A percentile compares a stretch with the other conserved stretches of the same genome.
phyloP scores from a whole-genome alignment of 2,797 vertebrate species.

The Syncerus caffer region DNA sequence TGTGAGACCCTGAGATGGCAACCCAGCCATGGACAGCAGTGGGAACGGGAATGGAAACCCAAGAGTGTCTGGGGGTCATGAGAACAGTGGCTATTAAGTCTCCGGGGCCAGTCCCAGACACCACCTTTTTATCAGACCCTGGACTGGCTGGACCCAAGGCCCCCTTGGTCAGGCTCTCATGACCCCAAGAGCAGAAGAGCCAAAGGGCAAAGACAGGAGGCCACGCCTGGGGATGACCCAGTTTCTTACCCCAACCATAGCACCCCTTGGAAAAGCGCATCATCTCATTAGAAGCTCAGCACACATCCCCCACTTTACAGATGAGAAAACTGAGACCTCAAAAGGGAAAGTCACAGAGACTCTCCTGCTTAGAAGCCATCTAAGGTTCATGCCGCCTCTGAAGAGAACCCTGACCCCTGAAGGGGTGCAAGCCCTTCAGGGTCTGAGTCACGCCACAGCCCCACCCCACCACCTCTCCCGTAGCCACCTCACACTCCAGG shows the following conservation, averaged over 20 bases:
- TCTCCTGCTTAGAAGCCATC: background rate
- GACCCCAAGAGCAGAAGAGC: background rate
- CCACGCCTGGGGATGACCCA: background rate
- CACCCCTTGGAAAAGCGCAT: background rate
- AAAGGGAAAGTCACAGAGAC: no score
- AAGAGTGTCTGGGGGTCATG: no score
- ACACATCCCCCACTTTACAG: background rate
- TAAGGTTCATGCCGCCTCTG: background rate
- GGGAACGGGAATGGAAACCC: background rate
- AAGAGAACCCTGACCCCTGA: background rate
- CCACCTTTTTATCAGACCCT: background rate
- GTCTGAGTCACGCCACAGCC: background rate
- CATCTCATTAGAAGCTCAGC: background rate
- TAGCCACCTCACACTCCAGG: background rate
- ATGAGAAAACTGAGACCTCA: background rate
- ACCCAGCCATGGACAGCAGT: rapidly evolving
- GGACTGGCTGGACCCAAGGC: background rate
- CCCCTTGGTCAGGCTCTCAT: background rate
- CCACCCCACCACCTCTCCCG: rapidly evolving
- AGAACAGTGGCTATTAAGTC: no score
- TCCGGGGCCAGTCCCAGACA: background rate
- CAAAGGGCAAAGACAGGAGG: background rate
- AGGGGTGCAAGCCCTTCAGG: background rate
- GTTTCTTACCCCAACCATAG: background rate
- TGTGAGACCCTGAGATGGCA: background rate